Base-by-base conservation (phyloP, 2,797 vertebrate genomes). In the Paramormyrops hopkinsi region DNA sequence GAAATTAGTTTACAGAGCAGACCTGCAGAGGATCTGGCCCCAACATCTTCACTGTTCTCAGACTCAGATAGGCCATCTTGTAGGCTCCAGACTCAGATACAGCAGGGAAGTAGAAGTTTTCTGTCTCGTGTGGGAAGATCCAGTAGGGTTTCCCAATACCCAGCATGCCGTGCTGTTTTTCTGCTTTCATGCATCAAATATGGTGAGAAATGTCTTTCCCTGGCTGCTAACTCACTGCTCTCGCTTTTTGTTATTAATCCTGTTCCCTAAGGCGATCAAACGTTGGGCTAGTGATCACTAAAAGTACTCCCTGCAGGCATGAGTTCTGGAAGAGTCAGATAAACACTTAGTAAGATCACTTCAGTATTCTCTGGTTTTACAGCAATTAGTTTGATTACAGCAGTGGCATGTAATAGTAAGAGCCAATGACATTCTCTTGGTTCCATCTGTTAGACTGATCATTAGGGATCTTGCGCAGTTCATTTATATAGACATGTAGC, bases 101-200 rank as follows among this genome's bases (percentile, higher is more conserved):
- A 41, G 87, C 22, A 69, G 59, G 41, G 53, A 62, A 22, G 19
- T 33, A 87, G 5, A 14, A 51, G 22, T 17, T 9, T 54, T 29
- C 84, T 54, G 2, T 56, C 50, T 25, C 53, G n/a, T 50, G 46
- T 19, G 44, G 44, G 46, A 25, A 59, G 48, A 48, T 62, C 14
- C 25, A 44, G 53, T 14, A 12, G n/a, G 50, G 2, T 65, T 44
- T 87, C 48, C 29, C 54, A 87, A 56, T 86, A 51, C 73, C 14
- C 51, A 33, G 85, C 25, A 86, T 86, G 51, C 50, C 41, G 37
- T 86, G 51, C 48, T 86, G 85, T 29, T 51, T 79, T 79, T 79
- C 73, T 79, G 33, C 14, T 41, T 79, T 79, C 73, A 44, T 79
- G 73, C 73, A 79, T 79, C 73, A 79, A 46, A 79, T 79, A 79